phyloP scores from a whole-genome alignment of 1,140 invertebrate genomes.

The Metopolophium dirhodum region DNA sequence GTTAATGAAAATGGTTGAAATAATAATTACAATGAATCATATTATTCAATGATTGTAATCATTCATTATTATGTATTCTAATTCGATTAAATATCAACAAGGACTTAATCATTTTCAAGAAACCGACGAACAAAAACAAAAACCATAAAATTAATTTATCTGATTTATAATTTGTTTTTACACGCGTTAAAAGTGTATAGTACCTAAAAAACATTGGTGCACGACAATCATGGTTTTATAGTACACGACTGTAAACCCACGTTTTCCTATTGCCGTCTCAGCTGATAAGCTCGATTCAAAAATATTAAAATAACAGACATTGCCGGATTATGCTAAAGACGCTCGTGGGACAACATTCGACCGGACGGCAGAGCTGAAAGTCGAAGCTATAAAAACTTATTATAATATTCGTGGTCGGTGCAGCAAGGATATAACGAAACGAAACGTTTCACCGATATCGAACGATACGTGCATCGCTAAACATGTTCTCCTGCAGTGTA shows the following conservation, averaged over 20 bases:
- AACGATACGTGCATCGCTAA: background rate
- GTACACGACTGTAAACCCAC: too few relatives aligned
- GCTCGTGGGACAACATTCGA: background rate
- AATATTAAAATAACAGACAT: background rate
- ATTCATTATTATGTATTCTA: background rate
- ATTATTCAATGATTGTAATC: background rate
- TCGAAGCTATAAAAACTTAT: constrained; percentile 10
- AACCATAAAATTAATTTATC: background rate
- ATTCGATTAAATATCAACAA: background rate
- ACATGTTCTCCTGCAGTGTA: background rate
- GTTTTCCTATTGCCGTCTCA: background rate
- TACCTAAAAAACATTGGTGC: background rate
- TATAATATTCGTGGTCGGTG: background rate
- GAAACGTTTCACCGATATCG: background rate
- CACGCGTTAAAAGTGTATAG: background rate
- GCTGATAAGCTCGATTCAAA: background rate
- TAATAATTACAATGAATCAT: background rate
- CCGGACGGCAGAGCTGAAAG: background rate
- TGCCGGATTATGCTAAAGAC: constrained; percentile 20
- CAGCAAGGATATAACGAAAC: background rate
- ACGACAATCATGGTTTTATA: background rate
- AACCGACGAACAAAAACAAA: background rate
- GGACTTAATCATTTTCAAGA: background rate
- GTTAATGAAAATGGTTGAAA: background rate
- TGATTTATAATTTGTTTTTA: too few relatives aligned